Base-by-base conservation (phyloP, 2,113 vertebrate species). In the Upupa epops region DNA sequence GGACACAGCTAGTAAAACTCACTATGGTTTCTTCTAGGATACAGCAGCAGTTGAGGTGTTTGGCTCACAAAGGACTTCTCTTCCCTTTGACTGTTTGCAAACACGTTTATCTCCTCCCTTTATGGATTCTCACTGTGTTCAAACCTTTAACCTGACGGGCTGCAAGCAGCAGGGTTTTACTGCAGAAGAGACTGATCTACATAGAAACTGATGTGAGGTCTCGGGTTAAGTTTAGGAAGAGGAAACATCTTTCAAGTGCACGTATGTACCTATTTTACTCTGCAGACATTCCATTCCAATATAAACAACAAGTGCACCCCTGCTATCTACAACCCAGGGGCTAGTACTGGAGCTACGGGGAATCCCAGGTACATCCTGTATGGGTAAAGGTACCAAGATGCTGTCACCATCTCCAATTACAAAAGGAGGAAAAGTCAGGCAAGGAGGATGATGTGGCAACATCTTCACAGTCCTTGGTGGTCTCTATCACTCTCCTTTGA, bases 211-310 rank as follows among this genome's bases (percentile, higher is more conserved):
- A 79, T 85, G 64, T 3, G 26, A 90, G 45, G 72, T 93, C 93
- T 93, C 65, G 78, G 46, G 89, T 91, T 86, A 90, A 60, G 37
- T 96, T 94, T 92, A 87, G 28, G n/a, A 37, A 95, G 86, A 84
- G 32, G 73, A 94, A 94, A 52, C 59, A 85, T 37, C 56, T 92
- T 90, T 78, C 56, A 89, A 64, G 79, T 65, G n/a, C 54, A 51
- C 42, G 45, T 75, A 74, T 66, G 69, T 74, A 46, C 8, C 10
- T 20, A 48, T 20, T 48, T 48, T 10, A 20, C 19, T 48, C 46
- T 20, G 46, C 17, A 21, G 19, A 70, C 24, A 54, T 91, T 85
- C 58, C 46, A 36, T 86, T 95, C 51, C 64, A 78, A 49, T 81
- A 51, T 10, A 22, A 93, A 91, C 40, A 36, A 82, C 54, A 46